phyloP scores from a whole-genome alignment of 2,888 invertebrate species.

The Fragum whitleyi region DNA sequence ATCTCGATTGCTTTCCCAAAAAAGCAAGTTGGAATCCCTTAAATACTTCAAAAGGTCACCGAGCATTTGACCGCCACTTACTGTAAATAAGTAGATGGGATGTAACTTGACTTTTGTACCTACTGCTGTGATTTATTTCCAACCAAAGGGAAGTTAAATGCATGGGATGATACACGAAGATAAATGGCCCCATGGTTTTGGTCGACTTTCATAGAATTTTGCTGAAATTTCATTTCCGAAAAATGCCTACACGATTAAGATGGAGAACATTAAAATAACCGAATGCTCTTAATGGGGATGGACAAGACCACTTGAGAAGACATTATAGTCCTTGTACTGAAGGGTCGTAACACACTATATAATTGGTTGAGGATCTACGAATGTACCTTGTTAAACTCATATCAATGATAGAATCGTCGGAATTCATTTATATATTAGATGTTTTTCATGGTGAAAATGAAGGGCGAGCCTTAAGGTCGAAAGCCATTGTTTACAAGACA shows the following conservation, averaged over 20 bases:
- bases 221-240: slow-evolving; percentile 11
- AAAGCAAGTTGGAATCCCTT: neutral
- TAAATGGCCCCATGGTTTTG: neutral
- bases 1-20: neutral
- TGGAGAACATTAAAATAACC: neutral
- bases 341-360: too few species aligned
- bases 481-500: too few species aligned
- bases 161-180: neutral
- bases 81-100: neutral
- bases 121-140: neutral
- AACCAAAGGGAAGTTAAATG: neutral
- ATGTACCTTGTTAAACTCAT: too few species aligned
- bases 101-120: slow-evolving; percentile 1
- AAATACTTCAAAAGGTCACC: neutral
- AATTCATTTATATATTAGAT: too few species aligned
- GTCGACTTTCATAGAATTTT: neutral
- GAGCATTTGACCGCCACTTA: neutral
- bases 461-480: too few species aligned
- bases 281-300: too few species aligned
- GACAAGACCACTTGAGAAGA: too few species aligned
- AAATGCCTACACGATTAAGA: neutral
- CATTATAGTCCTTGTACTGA: too few species aligned
- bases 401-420: too few species aligned
- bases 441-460: too few species aligned
- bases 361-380: too few species aligned